Evolutionary conservation across 2,888 invertebrate genomes (phyloP).

Genomic region (Phytoseiulus persimilis): DNA sequence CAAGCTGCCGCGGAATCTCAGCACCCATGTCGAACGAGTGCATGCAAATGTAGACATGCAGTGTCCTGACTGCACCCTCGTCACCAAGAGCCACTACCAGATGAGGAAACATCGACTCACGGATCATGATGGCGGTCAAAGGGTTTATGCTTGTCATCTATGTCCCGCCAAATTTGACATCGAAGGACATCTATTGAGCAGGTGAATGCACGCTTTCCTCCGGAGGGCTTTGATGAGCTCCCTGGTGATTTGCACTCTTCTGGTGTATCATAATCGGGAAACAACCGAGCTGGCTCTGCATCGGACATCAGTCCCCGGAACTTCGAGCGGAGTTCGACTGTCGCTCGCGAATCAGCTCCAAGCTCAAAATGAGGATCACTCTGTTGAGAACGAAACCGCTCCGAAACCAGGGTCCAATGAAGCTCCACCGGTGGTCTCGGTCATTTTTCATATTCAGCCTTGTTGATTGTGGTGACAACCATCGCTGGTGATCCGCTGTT

Average conservation of each 20-base stretch:
- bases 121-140: background rate
- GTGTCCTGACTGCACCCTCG: background rate
- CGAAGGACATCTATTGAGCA: slow-evolving; percentile 25
- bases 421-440: no score
- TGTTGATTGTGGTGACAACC: no score
- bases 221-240: background rate
- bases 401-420: no score
- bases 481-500: no score
- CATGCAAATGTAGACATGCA: background rate
- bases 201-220: background rate
- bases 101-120: slow-evolving; percentile 20
- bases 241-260: background rate
- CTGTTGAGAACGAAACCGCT: no score
- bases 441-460: no score
- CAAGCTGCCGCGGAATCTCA: slow-evolving; percentile 30
- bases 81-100: slow-evolving; percentile 14
- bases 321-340: no score
- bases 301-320: no score
- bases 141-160: slow-evolving; percentile 25
- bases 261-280: no score
- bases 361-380: no score
- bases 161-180: slow-evolving; percentile 15
- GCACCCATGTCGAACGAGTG: slow-evolving; percentile 15
- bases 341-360: no score
- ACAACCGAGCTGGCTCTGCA: no score